Percentiles rank a stretch among this genome's conserved stretches.
Conservation (phyloP, 1,140 invertebrate species). For the Bacillus rossius region DNA sequence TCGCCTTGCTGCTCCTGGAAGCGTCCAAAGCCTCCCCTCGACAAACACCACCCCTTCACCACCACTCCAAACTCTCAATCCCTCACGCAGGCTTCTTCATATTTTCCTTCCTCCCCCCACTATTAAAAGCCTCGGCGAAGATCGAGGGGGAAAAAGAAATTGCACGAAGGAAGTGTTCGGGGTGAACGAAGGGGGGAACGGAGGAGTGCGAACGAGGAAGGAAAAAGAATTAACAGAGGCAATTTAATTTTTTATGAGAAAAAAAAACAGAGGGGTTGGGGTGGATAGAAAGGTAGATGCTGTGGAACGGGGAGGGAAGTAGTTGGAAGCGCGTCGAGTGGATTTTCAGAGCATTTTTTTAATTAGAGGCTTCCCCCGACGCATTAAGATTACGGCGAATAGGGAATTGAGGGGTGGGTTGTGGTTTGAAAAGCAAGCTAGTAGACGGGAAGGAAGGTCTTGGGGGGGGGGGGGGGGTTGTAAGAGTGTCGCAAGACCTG, state of each 20-base stretch:
- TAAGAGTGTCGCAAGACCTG: constrained; percentile 1
- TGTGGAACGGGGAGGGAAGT: background rate
- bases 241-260: constrained; percentile 23
- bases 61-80: background rate
- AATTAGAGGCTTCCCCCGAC: constrained; percentile 7
- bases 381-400: constrained; percentile 4
- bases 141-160: constrained; percentile 6
- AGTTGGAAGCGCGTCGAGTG: background rate
- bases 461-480: background rate
- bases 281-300: background rate
- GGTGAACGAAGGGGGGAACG: too few relatives aligned
- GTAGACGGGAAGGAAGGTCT: background rate
- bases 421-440: background rate
- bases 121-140: constrained; percentile 9
- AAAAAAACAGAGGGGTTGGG: constrained; percentile 1
- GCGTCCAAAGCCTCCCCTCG: too few relatives aligned
- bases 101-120: background rate
- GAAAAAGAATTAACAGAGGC: constrained; percentile 34
- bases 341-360: constrained; percentile 8
- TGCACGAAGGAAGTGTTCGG: too few relatives aligned
- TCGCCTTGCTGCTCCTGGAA: background rate
- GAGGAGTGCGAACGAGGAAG: constrained; percentile 5
- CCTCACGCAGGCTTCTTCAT: background rate
- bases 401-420: background rate
- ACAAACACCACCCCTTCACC: background rate